These are phyloP conservation scores for Delichon dasypus DNA, from an alignment of 2,797 vertebrate genomes.

Conservation along the genomic window DNA sequence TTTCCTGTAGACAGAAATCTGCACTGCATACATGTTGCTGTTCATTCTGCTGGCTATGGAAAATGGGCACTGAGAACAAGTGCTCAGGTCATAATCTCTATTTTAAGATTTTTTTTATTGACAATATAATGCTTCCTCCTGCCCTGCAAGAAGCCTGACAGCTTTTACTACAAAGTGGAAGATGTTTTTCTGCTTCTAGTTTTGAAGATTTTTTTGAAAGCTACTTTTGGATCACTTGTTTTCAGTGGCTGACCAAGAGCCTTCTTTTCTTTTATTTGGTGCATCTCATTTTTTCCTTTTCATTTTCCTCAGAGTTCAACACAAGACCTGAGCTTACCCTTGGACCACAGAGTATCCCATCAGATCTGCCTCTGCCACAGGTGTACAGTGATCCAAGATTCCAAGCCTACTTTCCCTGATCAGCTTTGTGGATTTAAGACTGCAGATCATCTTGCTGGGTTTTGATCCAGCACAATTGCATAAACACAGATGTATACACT, in stretches of 20 bases:
- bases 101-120: neutral
- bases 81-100: neutral
- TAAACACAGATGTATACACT: neutral
- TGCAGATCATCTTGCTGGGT: accelerated
- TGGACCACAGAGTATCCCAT: neutral
- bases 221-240: neutral
- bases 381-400: neutral
- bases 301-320: neutral
- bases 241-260: neutral
- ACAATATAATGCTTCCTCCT: neutral
- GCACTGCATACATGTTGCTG: neutral
- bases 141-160: neutral
- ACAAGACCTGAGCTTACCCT: neutral
- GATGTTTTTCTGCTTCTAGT: neutral
- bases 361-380: neutral
- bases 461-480: neutral
- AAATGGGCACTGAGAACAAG: neutral
- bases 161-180: neutral
- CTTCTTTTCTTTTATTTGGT: neutral
- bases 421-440: neutral
- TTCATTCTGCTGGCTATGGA: neutral
- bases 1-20: neutral
- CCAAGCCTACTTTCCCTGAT: neutral
- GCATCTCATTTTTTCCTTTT: neutral
- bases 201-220: neutral